These are phyloP conservation scores for Spilarctia lutea DNA, from an alignment of 2,888 invertebrate species.

Conservation along the genomic window DNA sequence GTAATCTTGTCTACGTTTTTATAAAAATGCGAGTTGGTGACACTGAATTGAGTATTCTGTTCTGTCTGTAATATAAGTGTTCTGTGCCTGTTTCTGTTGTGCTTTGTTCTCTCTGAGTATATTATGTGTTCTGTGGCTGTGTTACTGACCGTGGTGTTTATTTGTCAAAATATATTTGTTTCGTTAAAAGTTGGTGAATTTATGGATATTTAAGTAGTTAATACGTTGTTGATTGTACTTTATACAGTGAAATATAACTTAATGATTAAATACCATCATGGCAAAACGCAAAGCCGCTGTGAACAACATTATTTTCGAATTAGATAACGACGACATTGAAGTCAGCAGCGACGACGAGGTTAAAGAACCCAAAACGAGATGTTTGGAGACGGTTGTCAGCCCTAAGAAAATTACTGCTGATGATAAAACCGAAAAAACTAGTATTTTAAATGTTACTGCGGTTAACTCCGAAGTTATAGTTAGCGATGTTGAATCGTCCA, in stretches of 20 bases:
- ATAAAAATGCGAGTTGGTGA: too few species aligned
- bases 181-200: slow-evolving; percentile 1
- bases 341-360: slow-evolving; percentile 80
- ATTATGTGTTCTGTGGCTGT: not conserved
- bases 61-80: too few species aligned
- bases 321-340: slow-evolving; percentile 81
- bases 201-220: slow-evolving; percentile 16
- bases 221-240: slow-evolving; percentile 11
- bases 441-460: slow-evolving; percentile 55
- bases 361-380: slow-evolving; percentile 72
- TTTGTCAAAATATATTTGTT: slow-evolving; percentile 15
- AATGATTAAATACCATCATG: slow-evolving; percentile 60
- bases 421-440: slow-evolving; percentile 46
- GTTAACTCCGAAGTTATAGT: slow-evolving; percentile 57
- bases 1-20: too few species aligned
- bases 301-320: slow-evolving; percentile 83
- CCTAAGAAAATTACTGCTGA: slow-evolving; percentile 45
- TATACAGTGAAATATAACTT: slow-evolving; percentile 15
- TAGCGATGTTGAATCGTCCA: slow-evolving; percentile 44
- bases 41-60: too few species aligned
- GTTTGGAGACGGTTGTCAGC: slow-evolving; percentile 52
- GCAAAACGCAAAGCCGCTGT: slow-evolving; percentile 79
- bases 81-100: too few species aligned
- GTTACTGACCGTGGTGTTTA: not conserved
- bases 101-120: too few species aligned